These are phyloP conservation scores for Eupelmus urozonus DNA, from an alignment of 2,888 invertebrate genomes.

Conservation along the genomic window DNA sequence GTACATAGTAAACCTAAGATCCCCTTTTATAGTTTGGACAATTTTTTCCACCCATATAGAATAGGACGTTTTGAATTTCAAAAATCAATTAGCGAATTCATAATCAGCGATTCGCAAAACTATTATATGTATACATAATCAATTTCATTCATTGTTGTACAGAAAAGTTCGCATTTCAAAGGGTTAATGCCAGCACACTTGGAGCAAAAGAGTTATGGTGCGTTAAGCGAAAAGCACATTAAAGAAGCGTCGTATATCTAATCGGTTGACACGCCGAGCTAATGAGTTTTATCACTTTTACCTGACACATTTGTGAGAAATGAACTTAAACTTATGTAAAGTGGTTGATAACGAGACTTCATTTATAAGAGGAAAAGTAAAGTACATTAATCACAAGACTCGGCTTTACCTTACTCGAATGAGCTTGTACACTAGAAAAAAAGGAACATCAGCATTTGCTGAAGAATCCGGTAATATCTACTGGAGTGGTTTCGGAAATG, in stretches of 20 bases:
- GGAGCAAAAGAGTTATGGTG: background rate
- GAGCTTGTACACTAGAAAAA: no score
- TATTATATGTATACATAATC: no score
- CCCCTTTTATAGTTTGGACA: no score
- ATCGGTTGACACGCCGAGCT: constrained; percentile 48
- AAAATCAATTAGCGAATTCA: no score
- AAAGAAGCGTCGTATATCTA: constrained; percentile 35
- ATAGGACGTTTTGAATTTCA: no score
- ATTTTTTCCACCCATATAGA: no score
- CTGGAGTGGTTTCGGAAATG: no score
- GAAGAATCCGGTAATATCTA: no score
- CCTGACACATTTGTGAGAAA: constrained; percentile 47
- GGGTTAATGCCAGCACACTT: background rate
- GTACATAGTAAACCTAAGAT: background rate
- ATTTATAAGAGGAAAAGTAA: constrained; percentile 40
- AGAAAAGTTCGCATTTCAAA: no score
- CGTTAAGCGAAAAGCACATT: constrained; percentile 8
- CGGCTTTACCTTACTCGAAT: constrained; percentile 18
- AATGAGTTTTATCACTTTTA: constrained; percentile 56
- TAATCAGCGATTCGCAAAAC: no score
- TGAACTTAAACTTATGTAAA: constrained; percentile 56
- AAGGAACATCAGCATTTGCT: no score
- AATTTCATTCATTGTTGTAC: no score
- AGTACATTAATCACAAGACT: constrained; percentile 50
- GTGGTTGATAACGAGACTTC: constrained; percentile 53